Percentiles rank a stretch among this genome's conserved stretches.
Conservation (phyloP, 2,797 vertebrate species). For the Cyclura pinguis region DNA sequence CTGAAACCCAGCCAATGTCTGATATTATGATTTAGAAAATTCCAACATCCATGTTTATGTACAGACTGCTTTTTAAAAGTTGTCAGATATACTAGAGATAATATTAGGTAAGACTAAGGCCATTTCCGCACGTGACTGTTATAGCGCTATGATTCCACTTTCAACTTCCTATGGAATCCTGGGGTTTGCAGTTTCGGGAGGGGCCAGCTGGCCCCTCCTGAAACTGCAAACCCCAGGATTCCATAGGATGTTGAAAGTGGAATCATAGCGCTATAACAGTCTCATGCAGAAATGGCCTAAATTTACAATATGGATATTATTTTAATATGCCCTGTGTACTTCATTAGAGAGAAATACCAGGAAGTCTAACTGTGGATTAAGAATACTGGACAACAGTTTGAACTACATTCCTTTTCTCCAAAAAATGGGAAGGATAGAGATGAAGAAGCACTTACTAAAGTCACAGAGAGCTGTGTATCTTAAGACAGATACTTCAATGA, state of each 20-base stretch:
- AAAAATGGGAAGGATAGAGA: slow-evolving; percentile 39
- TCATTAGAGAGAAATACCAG: slow-evolving; percentile 63
- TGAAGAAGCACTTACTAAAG: slow-evolving; percentile 56
- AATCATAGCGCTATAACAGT: too few species aligned
- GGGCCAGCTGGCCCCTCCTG: too few species aligned
- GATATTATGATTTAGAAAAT: slow-evolving; percentile 42
- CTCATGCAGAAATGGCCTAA: slow-evolving; percentile 24
- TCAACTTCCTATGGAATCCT: too few species aligned
- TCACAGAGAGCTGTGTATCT: slow-evolving; percentile 65
- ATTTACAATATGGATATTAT: slow-evolving; percentile 55
- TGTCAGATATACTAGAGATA: slow-evolving; percentile 66
- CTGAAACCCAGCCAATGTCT: neutral
- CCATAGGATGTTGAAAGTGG: too few species aligned
- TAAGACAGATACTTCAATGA: slow-evolving; percentile 63
- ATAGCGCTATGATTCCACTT: too few species aligned
- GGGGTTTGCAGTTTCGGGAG: too few species aligned
- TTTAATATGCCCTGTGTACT: slow-evolving; percentile 58
- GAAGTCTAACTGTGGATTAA: slow-evolving; percentile 64
- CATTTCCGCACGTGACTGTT: too few species aligned
- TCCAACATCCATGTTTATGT: slow-evolving; percentile 67
- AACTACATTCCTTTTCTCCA: slow-evolving; percentile 15
- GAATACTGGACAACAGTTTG: slow-evolving; percentile 59
- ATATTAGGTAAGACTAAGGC: slow-evolving; percentile 46
- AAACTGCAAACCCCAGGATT: too few species aligned
- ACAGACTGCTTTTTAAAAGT: slow-evolving; percentile 64